Evolutionary conservation across 2,797 vertebrate species (phyloP).

Genomic region (Crypturellus tataupa): DNA sequence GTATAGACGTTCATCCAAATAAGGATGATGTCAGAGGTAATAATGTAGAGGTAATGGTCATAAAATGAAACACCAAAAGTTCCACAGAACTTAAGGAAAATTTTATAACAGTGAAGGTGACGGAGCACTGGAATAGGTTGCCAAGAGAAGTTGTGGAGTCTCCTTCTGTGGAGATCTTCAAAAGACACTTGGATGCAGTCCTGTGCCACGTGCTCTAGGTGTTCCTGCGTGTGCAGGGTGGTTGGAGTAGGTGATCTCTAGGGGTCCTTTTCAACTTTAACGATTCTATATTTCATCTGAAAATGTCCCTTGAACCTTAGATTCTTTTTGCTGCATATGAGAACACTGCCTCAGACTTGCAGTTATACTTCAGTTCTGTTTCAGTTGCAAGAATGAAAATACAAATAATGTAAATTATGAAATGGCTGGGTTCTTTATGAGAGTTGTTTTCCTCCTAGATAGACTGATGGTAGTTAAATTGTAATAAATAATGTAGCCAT

Average conservation of each 20-base stretch:
- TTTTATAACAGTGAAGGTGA: too few species aligned
- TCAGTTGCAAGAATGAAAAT: neutral
- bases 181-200: too few species aligned
- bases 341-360: neutral
- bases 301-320: neutral
- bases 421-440: neutral
- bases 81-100: too few species aligned
- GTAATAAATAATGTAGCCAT: constrained; percentile 37
- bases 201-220: too few species aligned
- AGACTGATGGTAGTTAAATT: constrained; percentile 33
- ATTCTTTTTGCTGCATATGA: neutral
- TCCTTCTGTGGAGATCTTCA: too few species aligned
- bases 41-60: neutral
- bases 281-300: neutral
- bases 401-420: neutral
- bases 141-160: too few species aligned
- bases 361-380: neutral
- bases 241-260: too few species aligned
- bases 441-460: constrained; percentile 47
- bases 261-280: too few species aligned
- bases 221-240: too few species aligned
- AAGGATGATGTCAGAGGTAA: neutral
- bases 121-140: too few species aligned
- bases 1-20: neutral
- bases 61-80: too few species aligned